These are phyloP conservation scores for Eurytoma californica DNA, from an alignment of 2,888 invertebrate species.

Conservation along the genomic window DNA sequence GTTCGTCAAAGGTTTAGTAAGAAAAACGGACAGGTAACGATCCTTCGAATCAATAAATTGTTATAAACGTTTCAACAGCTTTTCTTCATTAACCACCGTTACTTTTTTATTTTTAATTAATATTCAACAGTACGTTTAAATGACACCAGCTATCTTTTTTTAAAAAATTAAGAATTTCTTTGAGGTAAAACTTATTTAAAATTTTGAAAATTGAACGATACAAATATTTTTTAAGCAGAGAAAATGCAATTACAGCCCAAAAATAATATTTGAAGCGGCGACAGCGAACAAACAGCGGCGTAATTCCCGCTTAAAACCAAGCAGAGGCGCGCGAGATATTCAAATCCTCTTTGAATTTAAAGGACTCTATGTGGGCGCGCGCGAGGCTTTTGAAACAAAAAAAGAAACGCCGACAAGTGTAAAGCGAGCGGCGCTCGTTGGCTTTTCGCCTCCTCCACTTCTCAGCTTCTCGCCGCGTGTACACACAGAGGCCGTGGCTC, in stretches of 20 bases:
- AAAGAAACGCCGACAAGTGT: slow-evolving; percentile 1
- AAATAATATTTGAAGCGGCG: neutral
- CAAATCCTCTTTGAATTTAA: slow-evolving; percentile 8
- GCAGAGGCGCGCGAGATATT: slow-evolving; percentile 9
- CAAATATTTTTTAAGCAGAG: too few relatives aligned
- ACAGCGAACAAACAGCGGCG: neutral
- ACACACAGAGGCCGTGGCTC: neutral
- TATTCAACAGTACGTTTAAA: too few relatives aligned
- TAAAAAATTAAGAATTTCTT: too few relatives aligned
- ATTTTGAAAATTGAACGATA: too few relatives aligned
- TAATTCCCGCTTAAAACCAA: slow-evolving; percentile 31
- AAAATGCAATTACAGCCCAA: neutral
- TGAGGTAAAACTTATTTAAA: too few relatives aligned
- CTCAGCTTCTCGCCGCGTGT: neutral
- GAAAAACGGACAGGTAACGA: too few relatives aligned
- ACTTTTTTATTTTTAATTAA: too few relatives aligned
- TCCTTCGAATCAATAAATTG: too few relatives aligned
- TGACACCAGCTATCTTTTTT: too few relatives aligned
- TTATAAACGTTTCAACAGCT: too few relatives aligned
- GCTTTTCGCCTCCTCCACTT: slow-evolving; percentile 1
- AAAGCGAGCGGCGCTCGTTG: slow-evolving; percentile 1
- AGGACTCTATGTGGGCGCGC: slow-evolving; percentile 8
- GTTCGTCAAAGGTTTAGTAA: too few relatives aligned
- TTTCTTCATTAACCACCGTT: too few relatives aligned
- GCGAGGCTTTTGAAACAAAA: neutral